Conservation (phyloP, 2,888 invertebrate genomes). For the Baccha elongata region DNA sequence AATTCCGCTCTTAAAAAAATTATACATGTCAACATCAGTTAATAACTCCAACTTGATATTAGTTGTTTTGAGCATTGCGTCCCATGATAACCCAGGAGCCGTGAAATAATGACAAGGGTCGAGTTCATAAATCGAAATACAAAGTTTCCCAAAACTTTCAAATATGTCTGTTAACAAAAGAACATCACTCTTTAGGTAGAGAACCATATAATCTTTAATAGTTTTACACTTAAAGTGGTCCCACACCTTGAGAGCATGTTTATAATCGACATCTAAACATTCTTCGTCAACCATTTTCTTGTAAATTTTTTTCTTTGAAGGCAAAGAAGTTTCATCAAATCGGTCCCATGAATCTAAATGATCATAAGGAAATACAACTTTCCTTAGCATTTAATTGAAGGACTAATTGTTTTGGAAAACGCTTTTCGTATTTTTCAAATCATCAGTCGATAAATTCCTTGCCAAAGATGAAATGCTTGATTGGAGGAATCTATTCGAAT, state of each 20-base stretch:
- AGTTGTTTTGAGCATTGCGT: too few relatives aligned
- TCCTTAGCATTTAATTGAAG: conserved; percentile 73
- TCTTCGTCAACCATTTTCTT: not conserved
- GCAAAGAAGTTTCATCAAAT: not conserved
- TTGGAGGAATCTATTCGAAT: conserved; percentile 39
- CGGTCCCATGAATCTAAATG: conserved; percentile 49
- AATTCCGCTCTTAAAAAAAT: too few relatives aligned
- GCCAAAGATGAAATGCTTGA: conserved; percentile 18
- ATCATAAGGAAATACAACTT: conserved; percentile 78
- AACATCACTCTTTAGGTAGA: not conserved
- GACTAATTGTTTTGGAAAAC: conserved; percentile 47
- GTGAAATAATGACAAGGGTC: too few relatives aligned
- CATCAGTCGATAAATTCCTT: conserved; percentile 24
- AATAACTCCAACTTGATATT: too few relatives aligned
- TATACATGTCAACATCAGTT: too few relatives aligned
- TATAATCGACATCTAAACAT: not conserved
- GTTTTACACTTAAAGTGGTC: not conserved
- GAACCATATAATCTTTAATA: not conserved
- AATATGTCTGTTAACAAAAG: not conserved
- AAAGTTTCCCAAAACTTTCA: too few relatives aligned
- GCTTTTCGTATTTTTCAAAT: conserved; percentile 14
- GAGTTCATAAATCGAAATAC: too few relatives aligned
- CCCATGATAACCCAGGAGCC: too few relatives aligned
- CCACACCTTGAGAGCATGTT: not conserved
- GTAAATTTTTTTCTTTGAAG: not conserved